phyloP scores from a whole-genome alignment of 2,797 vertebrate genomes.

The Pteronotus mesoamericanus region DNA sequence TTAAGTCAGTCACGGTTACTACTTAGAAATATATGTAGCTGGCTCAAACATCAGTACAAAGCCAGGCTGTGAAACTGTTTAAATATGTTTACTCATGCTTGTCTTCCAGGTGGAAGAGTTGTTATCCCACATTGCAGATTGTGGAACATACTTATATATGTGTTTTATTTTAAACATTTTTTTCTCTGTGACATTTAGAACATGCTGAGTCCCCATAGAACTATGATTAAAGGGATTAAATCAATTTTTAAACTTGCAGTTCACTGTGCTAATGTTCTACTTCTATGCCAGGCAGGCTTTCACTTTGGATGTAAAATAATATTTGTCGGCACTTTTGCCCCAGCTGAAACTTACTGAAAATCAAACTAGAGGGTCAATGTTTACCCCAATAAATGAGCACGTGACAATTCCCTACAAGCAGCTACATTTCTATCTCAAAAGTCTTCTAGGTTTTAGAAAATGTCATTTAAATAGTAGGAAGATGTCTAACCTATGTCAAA shows the following conservation, averaged over 20 bases:
- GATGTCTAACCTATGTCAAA: background rate
- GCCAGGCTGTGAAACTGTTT: background rate
- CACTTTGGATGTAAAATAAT: slow-evolving; percentile 43
- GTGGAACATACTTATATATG: background rate
- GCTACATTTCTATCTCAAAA: slow-evolving; percentile 21
- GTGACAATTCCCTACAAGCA: slow-evolving; percentile 58
- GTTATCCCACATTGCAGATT: background rate
- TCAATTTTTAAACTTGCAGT: slow-evolving; percentile 46
- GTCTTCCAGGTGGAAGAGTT: background rate
- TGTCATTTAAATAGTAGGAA: background rate
- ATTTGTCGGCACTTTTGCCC: slow-evolving; percentile 65
- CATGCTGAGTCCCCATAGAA: slow-evolving; percentile 54
- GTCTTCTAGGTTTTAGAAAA: slow-evolving; percentile 45
- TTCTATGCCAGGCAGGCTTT: slow-evolving; percentile 46
- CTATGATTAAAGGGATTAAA: slow-evolving; percentile 52
- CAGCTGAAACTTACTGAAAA: slow-evolving; percentile 41
- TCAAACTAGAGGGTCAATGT: slow-evolving; percentile 9
- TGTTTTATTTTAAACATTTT: background rate
- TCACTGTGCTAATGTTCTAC: slow-evolving; percentile 52
- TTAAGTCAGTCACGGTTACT: background rate
- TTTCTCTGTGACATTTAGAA: slow-evolving; percentile 31
- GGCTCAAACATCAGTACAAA: background rate
- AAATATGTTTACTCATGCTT: background rate
- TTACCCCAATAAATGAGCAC: slow-evolving; percentile 47
- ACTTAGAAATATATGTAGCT: background rate